Base-by-base conservation (phyloP, 2,888 invertebrate species). In the Lasioglossum oenotherae region DNA sequence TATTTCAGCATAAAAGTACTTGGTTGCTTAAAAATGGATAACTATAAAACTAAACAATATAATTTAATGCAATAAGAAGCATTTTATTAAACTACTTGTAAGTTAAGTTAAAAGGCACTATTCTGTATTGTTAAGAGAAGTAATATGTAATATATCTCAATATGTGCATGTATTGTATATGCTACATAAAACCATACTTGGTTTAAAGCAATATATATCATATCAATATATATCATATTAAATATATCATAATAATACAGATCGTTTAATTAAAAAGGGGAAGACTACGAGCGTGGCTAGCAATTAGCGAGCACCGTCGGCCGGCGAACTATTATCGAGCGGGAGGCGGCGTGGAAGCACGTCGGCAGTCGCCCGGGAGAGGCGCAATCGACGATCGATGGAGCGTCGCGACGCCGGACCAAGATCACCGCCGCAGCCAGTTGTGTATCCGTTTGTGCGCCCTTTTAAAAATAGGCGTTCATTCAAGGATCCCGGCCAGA, bases 401-500 rank as follows among this genome's bases (percentile, higher is more conserved):
- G 49, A 64, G 75, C 81, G 74, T 82, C 85, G 73, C 86, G 77
- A 82, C 74, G 81, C 31, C 38, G 72, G 41, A 69, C 41, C 69
- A 69, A 69, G 69, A 69, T 38, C 35, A 23, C 69, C 38, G 82
- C 84, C 69, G 84, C 72, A 83, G 74, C 82, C 81, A 88, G 88
- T 93, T 90, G 92, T 92, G 93, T 93, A 92, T 92, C 89, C 92
- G 91, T 91, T 91, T 91, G 89, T 85, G 82, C 78, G 85, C 90
- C 91, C 92, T 92, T 94, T 93, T 93, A 94, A 93, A 94, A 93
- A 94, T 93, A 94, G 93, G 88, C 93, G 90, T 93, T 93, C 94
- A 93, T 94, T 94, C 93, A 94, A 93, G 94, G 93, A 94, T 93
- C 92, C 73, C 88, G 82, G 91, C 90, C 89, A 94, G 94, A 94